phyloP scores from a whole-genome alignment of 2,797 vertebrate species.

The Sebastes steindachneri region DNA sequence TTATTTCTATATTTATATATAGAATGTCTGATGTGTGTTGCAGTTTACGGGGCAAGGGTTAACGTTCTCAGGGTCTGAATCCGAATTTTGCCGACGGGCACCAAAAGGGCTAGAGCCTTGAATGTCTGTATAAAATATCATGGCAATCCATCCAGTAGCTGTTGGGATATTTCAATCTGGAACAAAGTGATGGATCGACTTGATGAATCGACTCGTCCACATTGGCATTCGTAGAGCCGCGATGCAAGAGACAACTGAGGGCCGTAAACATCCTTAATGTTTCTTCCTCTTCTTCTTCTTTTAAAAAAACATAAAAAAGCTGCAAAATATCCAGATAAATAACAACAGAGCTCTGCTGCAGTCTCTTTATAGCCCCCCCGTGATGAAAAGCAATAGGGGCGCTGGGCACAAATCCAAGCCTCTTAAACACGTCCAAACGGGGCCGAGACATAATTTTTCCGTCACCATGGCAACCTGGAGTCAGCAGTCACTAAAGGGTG shows the following conservation, averaged over 20 bases:
- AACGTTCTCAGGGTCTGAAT: too few relatives aligned
- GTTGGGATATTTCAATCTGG: background rate
- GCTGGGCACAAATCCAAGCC: constrained; percentile 42
- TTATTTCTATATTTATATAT: too few relatives aligned
- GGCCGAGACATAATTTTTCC: constrained; percentile 59
- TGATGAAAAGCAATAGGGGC: constrained; percentile 25
- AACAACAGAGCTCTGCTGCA: constrained; percentile 1
- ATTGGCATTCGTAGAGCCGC: background rate
- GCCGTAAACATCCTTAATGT: background rate
- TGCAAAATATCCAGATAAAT: constrained; percentile 11
- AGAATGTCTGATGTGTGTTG: too few relatives aligned
- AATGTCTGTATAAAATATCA: background rate
- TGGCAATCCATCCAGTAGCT: background rate
- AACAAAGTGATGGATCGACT: background rate
- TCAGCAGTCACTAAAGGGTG: constrained; percentile 73
- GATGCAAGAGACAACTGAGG: background rate
- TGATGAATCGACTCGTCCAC: background rate
- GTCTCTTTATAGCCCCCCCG: constrained; percentile 16
- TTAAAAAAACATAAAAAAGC: background rate
- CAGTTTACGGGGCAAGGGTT: too few relatives aligned
- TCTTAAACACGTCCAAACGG: constrained; percentile 45
- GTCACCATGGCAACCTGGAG: constrained; percentile 76
- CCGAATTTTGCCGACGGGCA: background rate
- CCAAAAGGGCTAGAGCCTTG: background rate
- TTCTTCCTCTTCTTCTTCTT: background rate